These are phyloP conservation scores for Tolmerus cingulatus DNA, from an alignment of 2,888 invertebrate genomes.

Conservation along the genomic window DNA sequence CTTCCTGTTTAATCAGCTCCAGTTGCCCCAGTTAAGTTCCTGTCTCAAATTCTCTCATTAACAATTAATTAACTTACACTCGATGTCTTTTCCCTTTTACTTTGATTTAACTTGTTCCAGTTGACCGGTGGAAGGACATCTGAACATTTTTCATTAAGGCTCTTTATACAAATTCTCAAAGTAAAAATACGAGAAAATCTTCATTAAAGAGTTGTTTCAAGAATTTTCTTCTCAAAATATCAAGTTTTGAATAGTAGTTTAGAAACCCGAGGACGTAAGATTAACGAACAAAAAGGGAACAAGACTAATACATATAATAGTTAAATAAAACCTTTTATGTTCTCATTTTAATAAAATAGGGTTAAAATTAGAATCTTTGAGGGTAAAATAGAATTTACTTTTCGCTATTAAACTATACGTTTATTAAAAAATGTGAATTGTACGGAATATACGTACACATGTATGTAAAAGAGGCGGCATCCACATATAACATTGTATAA, in stretches of 20 bases:
- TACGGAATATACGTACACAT: too few species aligned
- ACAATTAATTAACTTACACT: neutral
- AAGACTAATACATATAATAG: too few species aligned
- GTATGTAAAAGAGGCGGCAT: too few species aligned
- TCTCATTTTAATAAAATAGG: too few species aligned
- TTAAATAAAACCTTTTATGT: too few species aligned
- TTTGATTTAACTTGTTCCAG: neutral
- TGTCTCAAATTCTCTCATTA: neutral
- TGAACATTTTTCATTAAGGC: neutral
- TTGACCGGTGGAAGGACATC: neutral
- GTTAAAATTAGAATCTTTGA: too few species aligned
- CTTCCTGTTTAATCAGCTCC: neutral
- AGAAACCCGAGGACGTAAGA: too few species aligned
- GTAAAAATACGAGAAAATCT: neutral
- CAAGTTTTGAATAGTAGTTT: neutral
- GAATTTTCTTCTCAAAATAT: neutral
- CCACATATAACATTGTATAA: too few species aligned
- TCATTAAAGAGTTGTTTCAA: neutral
- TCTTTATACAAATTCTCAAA: neutral
- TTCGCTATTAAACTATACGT: too few species aligned
- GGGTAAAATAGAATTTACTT: too few species aligned
- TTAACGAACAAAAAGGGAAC: too few species aligned
- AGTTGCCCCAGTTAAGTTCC: neutral
- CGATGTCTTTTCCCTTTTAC: neutral
- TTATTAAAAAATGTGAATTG: too few species aligned